Base-by-base conservation (phyloP, 2,888 invertebrate species). In the Dorcus parallelipipedus region DNA sequence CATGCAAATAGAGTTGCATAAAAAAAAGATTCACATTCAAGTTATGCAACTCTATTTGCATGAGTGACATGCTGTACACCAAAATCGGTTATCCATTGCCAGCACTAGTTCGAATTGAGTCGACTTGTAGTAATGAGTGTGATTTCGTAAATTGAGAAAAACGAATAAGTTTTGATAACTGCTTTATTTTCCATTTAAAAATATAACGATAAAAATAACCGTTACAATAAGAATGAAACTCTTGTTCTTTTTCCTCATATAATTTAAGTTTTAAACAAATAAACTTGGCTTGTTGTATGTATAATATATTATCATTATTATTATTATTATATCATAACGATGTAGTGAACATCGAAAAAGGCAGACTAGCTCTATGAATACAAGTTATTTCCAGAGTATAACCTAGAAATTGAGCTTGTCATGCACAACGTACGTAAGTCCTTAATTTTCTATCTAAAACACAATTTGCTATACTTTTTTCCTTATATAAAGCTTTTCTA, bases 331-430 rank as follows among this genome's bases (percentile, higher is more conserved):
- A 49, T 49, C 49, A 38, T 33, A 49, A 33, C 26, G 49, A 49
- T 49, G 38, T 10, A 26, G 47, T 52, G 17, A 50, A 50, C 51
- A 51, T 43, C 42, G 51, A 38, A 38, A 48, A 56, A 59, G 58
- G 59, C 54, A 49, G 61, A 60, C 50, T 54, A 65, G 65, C 64
- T 67, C 65, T 64, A 67, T 60, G 64, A 66, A 65, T 63, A 64
- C 59, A 55, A 45, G 54, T 62, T 63, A 67, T 64, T 62, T 64
- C 62, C 64, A 66, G 60, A 57, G 67, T 61, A 61, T 66, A 62
- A 63, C 66, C 66, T 69, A 69, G 67, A 69, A 69, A 69, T 73
- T 73, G 74, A 73, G 72, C 73, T 70, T 61, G 67, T 69, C 72
- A 73, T 73, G 71, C 73, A 70, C 69, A 69, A 69, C 70, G 59